A percentile compares a stretch with the other conserved stretches of the same genome.
Evolutionary conservation across 2,113 vertebrate species (phyloP).

Genomic region (Tetrax tetrax): DNA sequence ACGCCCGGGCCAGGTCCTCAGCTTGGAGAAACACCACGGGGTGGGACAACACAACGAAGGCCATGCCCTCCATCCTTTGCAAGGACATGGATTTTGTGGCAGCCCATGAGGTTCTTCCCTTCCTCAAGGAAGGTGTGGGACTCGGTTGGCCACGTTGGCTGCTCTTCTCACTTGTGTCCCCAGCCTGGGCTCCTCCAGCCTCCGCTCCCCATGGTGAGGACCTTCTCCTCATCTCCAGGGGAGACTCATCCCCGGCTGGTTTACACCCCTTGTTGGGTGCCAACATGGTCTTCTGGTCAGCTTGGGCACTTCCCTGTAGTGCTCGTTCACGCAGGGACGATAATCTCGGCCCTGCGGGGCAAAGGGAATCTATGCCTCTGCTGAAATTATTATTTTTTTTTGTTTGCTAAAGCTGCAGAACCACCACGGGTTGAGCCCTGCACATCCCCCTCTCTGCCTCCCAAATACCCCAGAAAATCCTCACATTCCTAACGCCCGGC

Average conservation of each 20-base stretch:
- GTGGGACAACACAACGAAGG: accelerated
- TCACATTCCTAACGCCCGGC: accelerated
- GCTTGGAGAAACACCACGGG: background rate
- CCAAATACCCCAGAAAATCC: background rate
- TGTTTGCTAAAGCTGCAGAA: background rate
- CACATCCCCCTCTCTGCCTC: background rate
- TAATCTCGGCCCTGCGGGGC: background rate
- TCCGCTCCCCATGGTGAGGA: background rate
- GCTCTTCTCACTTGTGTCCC: background rate
- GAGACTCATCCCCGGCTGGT: background rate
- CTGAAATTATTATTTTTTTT: too few relatives aligned
- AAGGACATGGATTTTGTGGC: background rate
- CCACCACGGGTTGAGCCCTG: accelerated
- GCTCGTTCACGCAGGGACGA: background rate
- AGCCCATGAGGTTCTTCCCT: background rate
- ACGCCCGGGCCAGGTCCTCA: background rate
- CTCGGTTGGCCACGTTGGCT: accelerated
- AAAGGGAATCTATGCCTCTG: background rate
- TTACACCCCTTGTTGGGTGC: background rate
- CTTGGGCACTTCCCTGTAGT: background rate
- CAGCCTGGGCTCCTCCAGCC: background rate
- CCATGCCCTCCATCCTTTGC: background rate
- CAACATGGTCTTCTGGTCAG: accelerated
- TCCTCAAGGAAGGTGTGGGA: background rate
- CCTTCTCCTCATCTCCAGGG: background rate